Evolutionary conservation across 2,113 vertebrate species (phyloP).

Genomic region (Platysternon megacephalum): DNA sequence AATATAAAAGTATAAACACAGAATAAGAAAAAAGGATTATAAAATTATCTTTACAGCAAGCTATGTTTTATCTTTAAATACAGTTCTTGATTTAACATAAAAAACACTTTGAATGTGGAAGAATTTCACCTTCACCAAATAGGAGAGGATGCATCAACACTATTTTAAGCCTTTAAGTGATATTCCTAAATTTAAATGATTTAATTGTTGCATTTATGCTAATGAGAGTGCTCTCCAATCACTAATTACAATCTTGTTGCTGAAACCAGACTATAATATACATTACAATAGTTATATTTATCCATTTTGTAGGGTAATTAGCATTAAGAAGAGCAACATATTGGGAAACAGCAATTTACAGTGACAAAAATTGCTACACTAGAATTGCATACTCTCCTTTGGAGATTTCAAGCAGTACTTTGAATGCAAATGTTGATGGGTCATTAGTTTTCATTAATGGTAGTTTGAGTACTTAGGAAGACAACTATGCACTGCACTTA

Average conservation of each 20-base stretch:
- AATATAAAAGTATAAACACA: neutral
- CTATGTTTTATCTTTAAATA: neutral
- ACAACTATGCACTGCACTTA: conserved; percentile 83
- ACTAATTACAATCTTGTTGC: conserved; percentile 62
- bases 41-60: neutral
- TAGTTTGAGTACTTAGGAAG: conserved; percentile 79
- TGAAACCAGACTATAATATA: conserved; percentile 60
- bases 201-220: conserved; percentile 63
- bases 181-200: conserved; percentile 22
- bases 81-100: neutral
- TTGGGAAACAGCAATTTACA: conserved; percentile 65
- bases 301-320: conserved; percentile 69
- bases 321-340: conserved; percentile 54
- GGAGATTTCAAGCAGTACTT: conserved; percentile 69
- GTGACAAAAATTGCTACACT: conserved; percentile 66
- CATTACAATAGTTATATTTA: conserved; percentile 59
- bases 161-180: conserved; percentile 29
- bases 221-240: conserved; percentile 28
- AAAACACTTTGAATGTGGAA: neutral
- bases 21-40: neutral
- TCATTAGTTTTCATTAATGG: conserved; percentile 86
- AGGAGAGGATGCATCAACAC: neutral
- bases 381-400: conserved; percentile 73
- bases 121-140: conserved; percentile 10
- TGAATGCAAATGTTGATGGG: conserved; percentile 79